Evolutionary conservation across 2,888 invertebrate genomes (phyloP).

Genomic region (Vandiemenella viatica): DNA sequence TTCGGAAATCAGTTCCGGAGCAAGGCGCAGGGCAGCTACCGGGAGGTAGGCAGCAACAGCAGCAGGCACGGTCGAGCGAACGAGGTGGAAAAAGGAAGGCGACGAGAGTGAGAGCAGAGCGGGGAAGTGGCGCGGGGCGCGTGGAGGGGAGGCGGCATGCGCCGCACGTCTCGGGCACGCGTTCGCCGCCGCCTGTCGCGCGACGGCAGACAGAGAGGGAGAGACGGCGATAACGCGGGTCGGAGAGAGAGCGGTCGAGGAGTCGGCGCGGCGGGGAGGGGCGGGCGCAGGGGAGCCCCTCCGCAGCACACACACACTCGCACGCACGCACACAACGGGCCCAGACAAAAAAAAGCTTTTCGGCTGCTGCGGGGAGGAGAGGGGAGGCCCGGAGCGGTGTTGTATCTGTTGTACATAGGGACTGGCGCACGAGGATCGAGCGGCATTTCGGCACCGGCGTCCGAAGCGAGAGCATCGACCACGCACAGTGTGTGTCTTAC

Average conservation of each 20-base stretch:
- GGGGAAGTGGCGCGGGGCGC: conserved; percentile 12
- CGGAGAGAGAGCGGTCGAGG: conserved; percentile 9
- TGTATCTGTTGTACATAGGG: conserved; percentile 7
- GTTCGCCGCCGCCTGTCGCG: conserved; percentile 5
- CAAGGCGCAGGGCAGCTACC: too few species aligned
- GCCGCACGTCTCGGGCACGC: not conserved
- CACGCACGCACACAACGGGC: conserved; percentile 3
- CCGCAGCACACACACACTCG: not conserved
- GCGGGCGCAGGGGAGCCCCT: conserved; percentile 4
- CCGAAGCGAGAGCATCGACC: conserved; percentile 8
- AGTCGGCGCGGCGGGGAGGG: conserved; percentile 17
- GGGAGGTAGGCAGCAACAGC: too few species aligned
- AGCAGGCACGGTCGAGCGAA: too few species aligned
- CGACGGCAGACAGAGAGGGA: conserved; percentile 13
- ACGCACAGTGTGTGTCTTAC: not conserved
- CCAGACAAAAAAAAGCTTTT: too few species aligned
- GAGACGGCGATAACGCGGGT: conserved; percentile 10
- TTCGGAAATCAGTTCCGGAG: too few species aligned
- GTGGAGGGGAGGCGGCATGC: conserved; percentile 1
- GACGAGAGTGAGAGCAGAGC: conserved; percentile 16
- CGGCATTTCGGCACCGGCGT: conserved; percentile 12
- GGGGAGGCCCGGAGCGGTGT: not conserved
- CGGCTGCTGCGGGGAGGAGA: not conserved
- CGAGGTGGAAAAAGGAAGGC: too few species aligned
- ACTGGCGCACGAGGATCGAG: conserved; percentile 4